phyloP scores from a whole-genome alignment of 2,888 invertebrate species.

The Netelia virgata region DNA sequence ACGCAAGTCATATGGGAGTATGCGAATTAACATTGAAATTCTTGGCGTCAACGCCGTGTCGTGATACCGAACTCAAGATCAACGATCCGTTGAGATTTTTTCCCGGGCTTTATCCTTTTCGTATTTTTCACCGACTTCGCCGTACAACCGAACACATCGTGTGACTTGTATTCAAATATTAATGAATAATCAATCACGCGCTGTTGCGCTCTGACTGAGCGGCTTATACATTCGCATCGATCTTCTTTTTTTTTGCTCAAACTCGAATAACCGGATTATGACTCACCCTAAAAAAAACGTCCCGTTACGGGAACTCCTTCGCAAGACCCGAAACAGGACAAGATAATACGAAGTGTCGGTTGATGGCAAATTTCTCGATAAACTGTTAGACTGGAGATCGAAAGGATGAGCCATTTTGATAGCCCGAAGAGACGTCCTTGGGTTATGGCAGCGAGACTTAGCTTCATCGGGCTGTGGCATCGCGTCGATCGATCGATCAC shows the following conservation, averaged over 20 bases:
- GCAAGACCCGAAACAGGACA: not conserved
- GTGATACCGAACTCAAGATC: constrained; percentile 35
- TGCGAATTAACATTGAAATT: constrained; percentile 42
- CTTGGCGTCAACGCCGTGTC: not conserved
- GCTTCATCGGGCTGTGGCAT: constrained; percentile 2
- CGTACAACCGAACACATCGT: not conserved
- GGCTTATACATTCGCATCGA: not conserved
- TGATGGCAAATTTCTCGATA: constrained; percentile 11
- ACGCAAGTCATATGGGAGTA: constrained; percentile 13
- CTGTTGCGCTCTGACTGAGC: not conserved
- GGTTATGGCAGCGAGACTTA: not conserved
- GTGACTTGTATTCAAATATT: not conserved
- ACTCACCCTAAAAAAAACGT: constrained; percentile 13
- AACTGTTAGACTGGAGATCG: constrained; percentile 13
- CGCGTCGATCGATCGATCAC: constrained; percentile 10
- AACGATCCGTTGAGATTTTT: constrained; percentile 36
- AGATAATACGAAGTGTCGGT: not conserved
- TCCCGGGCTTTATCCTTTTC: not conserved
- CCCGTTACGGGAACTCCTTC: not conserved
- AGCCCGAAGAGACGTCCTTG: constrained; percentile 14
- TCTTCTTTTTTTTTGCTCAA: constrained; percentile 17
- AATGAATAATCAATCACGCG: constrained; percentile 25
- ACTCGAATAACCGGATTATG: constrained; percentile 56
- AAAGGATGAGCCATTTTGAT: constrained; percentile 19
- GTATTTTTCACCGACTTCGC: not conserved